These are phyloP conservation scores for Meteorus sp. DNA, from an alignment of 1,140 invertebrate species.

Conservation along the genomic window DNA sequence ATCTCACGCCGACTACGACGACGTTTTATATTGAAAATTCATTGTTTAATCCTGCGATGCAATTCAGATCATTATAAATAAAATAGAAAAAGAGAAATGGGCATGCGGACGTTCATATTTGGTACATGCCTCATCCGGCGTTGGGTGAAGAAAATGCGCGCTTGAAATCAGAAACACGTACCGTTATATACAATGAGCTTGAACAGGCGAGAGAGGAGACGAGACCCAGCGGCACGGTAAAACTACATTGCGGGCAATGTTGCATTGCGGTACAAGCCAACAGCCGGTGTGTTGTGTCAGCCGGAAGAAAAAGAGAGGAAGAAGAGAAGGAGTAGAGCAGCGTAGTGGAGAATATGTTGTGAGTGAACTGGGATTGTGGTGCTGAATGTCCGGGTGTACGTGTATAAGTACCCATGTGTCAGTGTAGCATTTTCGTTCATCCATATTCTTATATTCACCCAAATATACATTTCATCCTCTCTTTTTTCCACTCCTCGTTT, in stretches of 20 bases:
- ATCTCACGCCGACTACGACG: too few relatives aligned
- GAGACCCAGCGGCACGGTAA: constrained; percentile 19
- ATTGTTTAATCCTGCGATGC: too few relatives aligned
- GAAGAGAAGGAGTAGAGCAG: constrained; percentile 3
- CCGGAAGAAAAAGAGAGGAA: constrained; percentile 10
- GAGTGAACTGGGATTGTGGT: constrained; percentile 1
- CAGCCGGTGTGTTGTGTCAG: constrained; percentile 9
- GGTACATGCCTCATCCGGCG: too few relatives aligned
- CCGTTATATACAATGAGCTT: constrained; percentile 23
- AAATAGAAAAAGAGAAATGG: too few relatives aligned
- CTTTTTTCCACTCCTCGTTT: not conserved
- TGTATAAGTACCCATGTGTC: not conserved
- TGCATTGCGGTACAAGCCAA: constrained; percentile 9
- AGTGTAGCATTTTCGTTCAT: not conserved
- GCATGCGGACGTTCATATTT: too few relatives aligned
- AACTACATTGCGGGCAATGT: constrained; percentile 11
- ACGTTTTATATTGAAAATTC: too few relatives aligned
- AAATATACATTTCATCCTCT: not conserved
- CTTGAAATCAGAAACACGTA: constrained; percentile 8
- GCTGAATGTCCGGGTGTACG: not conserved
- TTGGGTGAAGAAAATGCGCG: not conserved
- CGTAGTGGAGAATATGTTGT: not conserved
- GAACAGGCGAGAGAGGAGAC: not conserved
- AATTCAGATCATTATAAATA: too few relatives aligned
- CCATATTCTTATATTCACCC: constrained; percentile 8